Evolutionary conservation across 1,140 invertebrate species (phyloP).

Genomic region (Berghia stephanieae): DNA sequence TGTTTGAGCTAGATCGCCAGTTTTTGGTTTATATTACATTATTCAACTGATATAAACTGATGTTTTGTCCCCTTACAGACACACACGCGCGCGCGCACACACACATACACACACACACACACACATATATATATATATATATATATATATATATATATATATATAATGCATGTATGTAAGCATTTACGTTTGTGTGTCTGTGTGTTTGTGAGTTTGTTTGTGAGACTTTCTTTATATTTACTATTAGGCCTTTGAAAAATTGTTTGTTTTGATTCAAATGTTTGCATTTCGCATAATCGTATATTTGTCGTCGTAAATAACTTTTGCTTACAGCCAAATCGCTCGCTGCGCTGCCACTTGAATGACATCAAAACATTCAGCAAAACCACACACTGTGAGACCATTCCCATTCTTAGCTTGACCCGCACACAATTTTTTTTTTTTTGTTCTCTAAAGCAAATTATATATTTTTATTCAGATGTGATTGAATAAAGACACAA

Average conservation of each 20-base stretch:
- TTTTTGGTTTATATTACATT: too few relatives aligned
- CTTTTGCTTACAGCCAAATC: background rate
- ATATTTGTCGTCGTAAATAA: background rate
- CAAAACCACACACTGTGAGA: background rate
- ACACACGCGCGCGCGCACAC: too few relatives aligned
- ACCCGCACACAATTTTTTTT: background rate
- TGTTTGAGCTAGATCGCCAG: too few relatives aligned
- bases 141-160: conserved; percentile 3
- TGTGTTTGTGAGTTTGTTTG: conserved; percentile 10
- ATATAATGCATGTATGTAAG: too few relatives aligned
- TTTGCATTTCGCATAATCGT: too few relatives aligned
- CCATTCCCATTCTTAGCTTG: background rate
- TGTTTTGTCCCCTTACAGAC: too few relatives aligned
- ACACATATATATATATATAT: too few relatives aligned
- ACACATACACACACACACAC: too few relatives aligned
- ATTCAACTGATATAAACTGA: too few relatives aligned
- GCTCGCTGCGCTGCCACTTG: background rate
- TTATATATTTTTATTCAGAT: background rate
- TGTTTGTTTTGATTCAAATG: too few relatives aligned
- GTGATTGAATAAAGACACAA: background rate
- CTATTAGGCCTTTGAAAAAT: too few relatives aligned
- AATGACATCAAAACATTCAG: conserved; percentile 1
- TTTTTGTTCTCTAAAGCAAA: background rate
- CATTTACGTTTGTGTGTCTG: too few relatives aligned
- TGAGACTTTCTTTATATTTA: background rate